These are phyloP conservation scores for Epistrophe grossulariae DNA, from an alignment of 2,888 invertebrate species.

Conservation along the genomic window DNA sequence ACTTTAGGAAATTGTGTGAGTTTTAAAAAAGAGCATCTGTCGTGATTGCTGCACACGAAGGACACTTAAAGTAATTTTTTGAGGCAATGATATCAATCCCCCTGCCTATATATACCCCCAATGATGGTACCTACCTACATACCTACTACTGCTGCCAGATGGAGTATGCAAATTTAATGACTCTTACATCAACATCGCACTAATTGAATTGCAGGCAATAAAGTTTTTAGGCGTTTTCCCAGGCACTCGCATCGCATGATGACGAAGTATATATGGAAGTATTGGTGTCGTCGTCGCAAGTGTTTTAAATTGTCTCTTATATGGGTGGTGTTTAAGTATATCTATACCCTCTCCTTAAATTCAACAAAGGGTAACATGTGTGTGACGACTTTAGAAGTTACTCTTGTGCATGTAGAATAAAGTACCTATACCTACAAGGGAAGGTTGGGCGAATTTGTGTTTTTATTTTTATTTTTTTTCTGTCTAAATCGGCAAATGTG, in stretches of 20 bases:
- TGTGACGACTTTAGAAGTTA: slow-evolving; percentile 50
- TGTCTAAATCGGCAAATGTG: slow-evolving; percentile 58
- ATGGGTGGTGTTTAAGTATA: background rate
- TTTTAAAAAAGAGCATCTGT: slow-evolving; percentile 60
- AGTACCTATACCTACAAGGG: background rate
- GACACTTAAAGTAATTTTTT: slow-evolving; percentile 64
- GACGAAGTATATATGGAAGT: slow-evolving; percentile 6
- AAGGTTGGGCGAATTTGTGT: background rate
- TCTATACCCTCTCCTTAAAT: background rate
- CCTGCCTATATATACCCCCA: background rate
- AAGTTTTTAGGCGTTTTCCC: slow-evolving; percentile 73
- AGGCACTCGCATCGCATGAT: background rate
- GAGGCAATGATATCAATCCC: slow-evolving; percentile 43
- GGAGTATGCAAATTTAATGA: slow-evolving; percentile 75
- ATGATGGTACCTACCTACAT: background rate
- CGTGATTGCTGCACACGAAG: slow-evolving; percentile 71
- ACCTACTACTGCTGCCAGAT: slow-evolving; percentile 45
- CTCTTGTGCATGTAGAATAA: slow-evolving; percentile 12
- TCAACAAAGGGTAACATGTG: slow-evolving; percentile 61
- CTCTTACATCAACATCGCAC: slow-evolving; percentile 76
- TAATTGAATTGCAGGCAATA: slow-evolving; percentile 76
- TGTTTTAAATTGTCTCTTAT: slow-evolving; percentile 71
- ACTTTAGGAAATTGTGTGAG: slow-evolving; percentile 8
- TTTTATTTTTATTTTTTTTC: background rate
- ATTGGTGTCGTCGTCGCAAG: slow-evolving; percentile 62